These are phyloP conservation scores for Anoplopoma fimbria DNA, from an alignment of 2,113 vertebrate genomes.

Conservation along the genomic window DNA sequence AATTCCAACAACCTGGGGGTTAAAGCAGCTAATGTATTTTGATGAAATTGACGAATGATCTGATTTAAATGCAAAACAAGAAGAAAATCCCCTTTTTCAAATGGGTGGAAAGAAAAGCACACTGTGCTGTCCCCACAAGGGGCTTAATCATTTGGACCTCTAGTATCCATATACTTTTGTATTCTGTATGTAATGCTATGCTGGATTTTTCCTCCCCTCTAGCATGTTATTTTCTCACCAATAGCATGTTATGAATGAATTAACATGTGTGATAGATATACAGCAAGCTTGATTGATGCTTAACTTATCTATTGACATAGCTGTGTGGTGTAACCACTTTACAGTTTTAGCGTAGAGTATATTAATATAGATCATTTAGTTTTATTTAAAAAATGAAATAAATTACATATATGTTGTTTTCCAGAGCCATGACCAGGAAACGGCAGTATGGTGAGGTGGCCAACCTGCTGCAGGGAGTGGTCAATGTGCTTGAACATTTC, in stretches of 20 bases:
- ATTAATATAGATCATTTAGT: background rate
- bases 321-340: background rate
- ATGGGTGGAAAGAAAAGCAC: background rate
- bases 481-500: conserved; percentile 98
- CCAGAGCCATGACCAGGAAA: conserved; percentile 96
- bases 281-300: background rate
- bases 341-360: background rate
- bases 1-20: background rate
- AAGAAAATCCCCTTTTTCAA: background rate
- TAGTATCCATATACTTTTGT: background rate
- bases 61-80: background rate
- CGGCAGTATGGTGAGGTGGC: conserved; percentile 98
- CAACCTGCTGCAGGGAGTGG: conserved; percentile 96
- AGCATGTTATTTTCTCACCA: background rate
- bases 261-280: background rate
- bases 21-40: background rate
- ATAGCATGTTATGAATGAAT: background rate
- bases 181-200: background rate
- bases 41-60: background rate
- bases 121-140: background rate
- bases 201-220: background rate
- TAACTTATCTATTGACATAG: background rate
- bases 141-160: background rate
- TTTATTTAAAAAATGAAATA: background rate
- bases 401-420: conserved; percentile 27